These are phyloP conservation scores for Scaptomyza parva DNA, from an alignment of 2,888 invertebrate species.

Conservation along the genomic window DNA sequence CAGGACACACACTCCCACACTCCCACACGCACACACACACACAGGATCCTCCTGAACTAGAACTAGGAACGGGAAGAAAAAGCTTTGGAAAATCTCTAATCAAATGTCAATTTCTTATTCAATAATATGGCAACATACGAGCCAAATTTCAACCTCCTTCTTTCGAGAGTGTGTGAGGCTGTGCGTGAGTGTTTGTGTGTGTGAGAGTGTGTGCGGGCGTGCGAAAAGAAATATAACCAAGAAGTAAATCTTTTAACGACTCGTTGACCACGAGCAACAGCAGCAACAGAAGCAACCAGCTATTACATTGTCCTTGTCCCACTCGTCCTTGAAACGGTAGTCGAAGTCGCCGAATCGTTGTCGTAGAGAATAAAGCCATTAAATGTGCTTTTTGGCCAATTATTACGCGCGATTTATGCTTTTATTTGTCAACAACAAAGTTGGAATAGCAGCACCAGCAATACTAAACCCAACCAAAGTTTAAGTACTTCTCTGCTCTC, in stretches of 20 bases:
- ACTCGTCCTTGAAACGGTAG: constrained; percentile 52
- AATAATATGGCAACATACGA: constrained; percentile 67
- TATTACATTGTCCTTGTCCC: constrained; percentile 37
- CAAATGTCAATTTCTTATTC: constrained; percentile 80
- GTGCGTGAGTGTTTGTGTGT: constrained; percentile 43
- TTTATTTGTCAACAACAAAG: constrained; percentile 79
- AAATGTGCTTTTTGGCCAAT: constrained; percentile 78
- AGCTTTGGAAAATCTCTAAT: constrained; percentile 64
- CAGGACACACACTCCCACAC: constrained; percentile 15
- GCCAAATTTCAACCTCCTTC: constrained; percentile 29
- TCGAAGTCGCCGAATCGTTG: neutral
- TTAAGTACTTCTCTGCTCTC: constrained; percentile 24
- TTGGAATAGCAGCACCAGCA: constrained; percentile 22
- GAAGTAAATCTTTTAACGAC: constrained; percentile 77
- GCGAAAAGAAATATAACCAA: constrained; percentile 58
- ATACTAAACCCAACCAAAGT: constrained; percentile 7
- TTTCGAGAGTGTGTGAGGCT: constrained; percentile 4
- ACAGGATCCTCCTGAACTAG: no score
- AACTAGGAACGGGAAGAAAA: neutral
- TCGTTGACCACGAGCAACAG: constrained; percentile 15
- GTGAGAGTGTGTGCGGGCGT: constrained; percentile 49
- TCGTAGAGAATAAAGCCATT: constrained; percentile 66
- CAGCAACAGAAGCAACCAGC: neutral
- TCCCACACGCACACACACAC: neutral
- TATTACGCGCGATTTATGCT: constrained; percentile 80